These are phyloP conservation scores for Cryptocephalus primarius DNA, from an alignment of 2,888 invertebrate genomes.

Conservation along the genomic window DNA sequence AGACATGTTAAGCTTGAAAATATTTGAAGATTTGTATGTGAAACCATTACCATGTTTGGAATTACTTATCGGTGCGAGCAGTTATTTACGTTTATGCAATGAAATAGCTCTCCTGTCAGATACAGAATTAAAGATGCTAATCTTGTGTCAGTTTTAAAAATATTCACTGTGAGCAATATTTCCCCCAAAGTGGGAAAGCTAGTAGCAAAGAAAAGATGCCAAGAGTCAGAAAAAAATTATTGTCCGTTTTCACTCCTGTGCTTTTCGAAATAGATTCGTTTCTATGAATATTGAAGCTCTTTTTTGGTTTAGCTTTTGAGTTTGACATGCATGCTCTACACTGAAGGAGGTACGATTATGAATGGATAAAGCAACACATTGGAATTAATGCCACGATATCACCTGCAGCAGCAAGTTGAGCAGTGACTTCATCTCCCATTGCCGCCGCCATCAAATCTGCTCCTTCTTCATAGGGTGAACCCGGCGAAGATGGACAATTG, in stretches of 20 bases:
- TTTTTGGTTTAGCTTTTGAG: not conserved
- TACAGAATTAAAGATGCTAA: not conserved
- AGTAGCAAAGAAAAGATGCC: not conserved
- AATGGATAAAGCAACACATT: no score
- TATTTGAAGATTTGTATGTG: not conserved
- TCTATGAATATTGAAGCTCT: not conserved
- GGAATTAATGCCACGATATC: constrained; percentile 14
- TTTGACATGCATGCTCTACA: not conserved
- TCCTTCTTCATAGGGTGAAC: constrained; percentile 72
- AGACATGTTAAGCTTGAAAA: not conserved
- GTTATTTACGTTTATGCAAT: constrained; percentile 1
- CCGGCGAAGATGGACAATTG: constrained; percentile 70
- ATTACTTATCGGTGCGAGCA: not conserved
- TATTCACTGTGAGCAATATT: not conserved
- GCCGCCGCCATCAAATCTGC: constrained; percentile 76
- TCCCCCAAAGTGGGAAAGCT: not conserved
- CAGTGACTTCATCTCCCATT: constrained; percentile 89
- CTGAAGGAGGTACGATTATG: no score
- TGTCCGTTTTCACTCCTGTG: not conserved
- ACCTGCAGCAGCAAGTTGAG: constrained; percentile 94
- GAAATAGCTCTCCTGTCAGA: not conserved
- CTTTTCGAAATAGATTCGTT: not conserved
- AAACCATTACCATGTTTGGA: constrained; percentile 1
- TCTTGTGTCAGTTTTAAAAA: not conserved
- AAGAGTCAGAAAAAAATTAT: not conserved